Base-by-base conservation (phyloP, 2,888 invertebrate genomes). In the Prosopocoilus inquinatus region DNA sequence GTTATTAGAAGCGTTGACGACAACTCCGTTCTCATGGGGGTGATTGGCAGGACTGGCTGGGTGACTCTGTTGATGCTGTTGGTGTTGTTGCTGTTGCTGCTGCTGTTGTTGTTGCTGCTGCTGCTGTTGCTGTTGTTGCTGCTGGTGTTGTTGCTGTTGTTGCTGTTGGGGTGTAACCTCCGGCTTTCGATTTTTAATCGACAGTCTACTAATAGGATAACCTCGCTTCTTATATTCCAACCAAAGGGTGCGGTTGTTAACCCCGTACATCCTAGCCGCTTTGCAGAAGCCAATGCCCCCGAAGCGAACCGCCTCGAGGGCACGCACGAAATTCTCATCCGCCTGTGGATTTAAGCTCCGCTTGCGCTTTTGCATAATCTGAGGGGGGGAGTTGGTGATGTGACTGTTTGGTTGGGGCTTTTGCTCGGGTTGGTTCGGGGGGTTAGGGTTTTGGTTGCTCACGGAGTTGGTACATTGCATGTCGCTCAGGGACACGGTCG, bases 261-360 rank as follows among this genome's bases (percentile, higher is more conserved):
- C 90, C 32, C 91, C 91, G 74, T 89, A 91, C 78, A 90, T 84
- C 49, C 90, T 81, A 0, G 91, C 91, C 7, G 91, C 91, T 70
- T 91, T 91, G 75, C 91, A 91, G 76, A 91, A 91, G 1, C 91
- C 91, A 64, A 91, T 90, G 36, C 90, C 90, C 15, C 91, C 91
- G 68, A 86, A 87, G 58, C 91, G 83, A 0, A 91, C 91, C 0
- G 91, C 91, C 70, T 91, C 91, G 47, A 91, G 77, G 0, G 91
- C 91, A 34, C 87, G 80, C 62, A 89, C 87, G 75, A 91, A 91
- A 73, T 91, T 91, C 70, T 91, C 90, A 68, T 90, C 90, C 1
- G 88, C 86, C 73, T 91, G 91, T 0, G 91, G 91, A 76, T 91
- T 90, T 50, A 86, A 84, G 50, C 87, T 84, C 57, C 91, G 82